These are phyloP conservation scores for Sarcophaga peregrina DNA, from an alignment of 1,140 invertebrate genomes.

Conservation along the genomic window DNA sequence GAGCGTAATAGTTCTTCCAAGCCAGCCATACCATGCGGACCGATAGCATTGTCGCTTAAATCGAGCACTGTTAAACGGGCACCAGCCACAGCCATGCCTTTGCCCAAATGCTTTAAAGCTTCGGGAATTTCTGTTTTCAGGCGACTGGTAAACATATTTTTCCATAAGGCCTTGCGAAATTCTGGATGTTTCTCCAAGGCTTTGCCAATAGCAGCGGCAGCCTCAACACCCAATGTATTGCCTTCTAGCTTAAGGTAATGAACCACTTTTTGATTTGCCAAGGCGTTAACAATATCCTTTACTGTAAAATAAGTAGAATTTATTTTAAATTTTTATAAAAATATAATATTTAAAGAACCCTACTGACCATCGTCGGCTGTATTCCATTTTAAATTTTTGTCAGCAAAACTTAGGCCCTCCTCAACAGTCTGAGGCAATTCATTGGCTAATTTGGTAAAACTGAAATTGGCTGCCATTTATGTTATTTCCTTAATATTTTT, in stretches of 20 bases:
- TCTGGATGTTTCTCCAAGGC: slow-evolving; percentile 80
- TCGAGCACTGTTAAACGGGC: slow-evolving; percentile 88
- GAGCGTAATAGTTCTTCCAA: slow-evolving; percentile 87
- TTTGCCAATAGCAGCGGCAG: slow-evolving; percentile 85
- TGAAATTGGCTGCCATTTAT: slow-evolving; percentile 48
- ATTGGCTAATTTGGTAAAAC: slow-evolving; percentile 54
- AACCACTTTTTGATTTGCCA: slow-evolving; percentile 52
- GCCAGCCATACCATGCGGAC: slow-evolving; percentile 93
- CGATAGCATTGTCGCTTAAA: slow-evolving; percentile 98
- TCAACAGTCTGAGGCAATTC: slow-evolving; percentile 48
- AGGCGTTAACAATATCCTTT: slow-evolving; percentile 56
- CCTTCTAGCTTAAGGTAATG: slow-evolving; percentile 84
- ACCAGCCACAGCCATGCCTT: slow-evolving; percentile 82
- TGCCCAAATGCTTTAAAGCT: slow-evolving; percentile 79
- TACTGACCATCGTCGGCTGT: slow-evolving; percentile 54
- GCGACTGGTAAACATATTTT: slow-evolving; percentile 95
- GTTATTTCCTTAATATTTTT: not conserved
- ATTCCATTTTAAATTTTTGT: slow-evolving; percentile 56
- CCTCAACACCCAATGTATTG: slow-evolving; percentile 91
- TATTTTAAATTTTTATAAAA: not conserved
- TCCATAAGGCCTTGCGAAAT: slow-evolving; percentile 89
- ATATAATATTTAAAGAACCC: not conserved
- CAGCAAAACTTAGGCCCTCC: slow-evolving; percentile 57
- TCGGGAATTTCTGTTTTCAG: slow-evolving; percentile 95
- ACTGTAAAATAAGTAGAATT: slow-evolving; percentile 47